Percentiles rank a stretch among this genome's conserved stretches.
phyloP scores from a whole-genome alignment of 2,888 invertebrate species.

The Linnaemya tessellans region DNA sequence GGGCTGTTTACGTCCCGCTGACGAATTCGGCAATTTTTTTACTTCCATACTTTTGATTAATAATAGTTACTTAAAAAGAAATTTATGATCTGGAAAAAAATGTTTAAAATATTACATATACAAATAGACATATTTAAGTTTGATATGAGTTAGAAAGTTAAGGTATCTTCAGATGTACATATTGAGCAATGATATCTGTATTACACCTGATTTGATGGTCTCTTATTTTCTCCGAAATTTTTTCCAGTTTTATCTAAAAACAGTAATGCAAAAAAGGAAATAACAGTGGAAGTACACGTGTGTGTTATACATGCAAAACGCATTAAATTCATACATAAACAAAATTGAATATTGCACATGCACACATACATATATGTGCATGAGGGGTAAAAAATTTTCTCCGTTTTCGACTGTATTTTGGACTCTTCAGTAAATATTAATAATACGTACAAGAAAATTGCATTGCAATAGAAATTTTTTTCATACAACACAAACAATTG shows the following conservation, averaged over 20 bases:
- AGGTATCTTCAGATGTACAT: background rate
- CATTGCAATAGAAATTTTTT: background rate
- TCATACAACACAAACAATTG: background rate
- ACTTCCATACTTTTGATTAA: conserved; percentile 56
- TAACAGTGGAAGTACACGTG: conserved; percentile 37
- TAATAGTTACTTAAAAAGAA: background rate
- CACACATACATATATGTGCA: too few species aligned
- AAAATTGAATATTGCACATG: background rate
- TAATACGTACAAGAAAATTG: background rate
- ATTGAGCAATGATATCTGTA: too few species aligned
- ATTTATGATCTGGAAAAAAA: conserved; percentile 3
- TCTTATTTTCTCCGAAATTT: too few species aligned
- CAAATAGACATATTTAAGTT: background rate
- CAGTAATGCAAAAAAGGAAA: background rate
- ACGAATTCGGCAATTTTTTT: conserved; percentile 73
- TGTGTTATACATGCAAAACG: background rate
- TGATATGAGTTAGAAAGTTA: background rate
- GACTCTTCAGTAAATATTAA: background rate
- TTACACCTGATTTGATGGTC: too few species aligned
- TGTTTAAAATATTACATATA: background rate
- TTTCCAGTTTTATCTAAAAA: too few species aligned
- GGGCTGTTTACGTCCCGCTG: conserved; percentile 82
- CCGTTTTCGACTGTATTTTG: background rate
- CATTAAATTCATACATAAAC: background rate
- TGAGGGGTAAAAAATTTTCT: too few species aligned